Evolutionary conservation across 2,797 vertebrate genomes (phyloP).

Genomic region (Danio aesculapii): DNA sequence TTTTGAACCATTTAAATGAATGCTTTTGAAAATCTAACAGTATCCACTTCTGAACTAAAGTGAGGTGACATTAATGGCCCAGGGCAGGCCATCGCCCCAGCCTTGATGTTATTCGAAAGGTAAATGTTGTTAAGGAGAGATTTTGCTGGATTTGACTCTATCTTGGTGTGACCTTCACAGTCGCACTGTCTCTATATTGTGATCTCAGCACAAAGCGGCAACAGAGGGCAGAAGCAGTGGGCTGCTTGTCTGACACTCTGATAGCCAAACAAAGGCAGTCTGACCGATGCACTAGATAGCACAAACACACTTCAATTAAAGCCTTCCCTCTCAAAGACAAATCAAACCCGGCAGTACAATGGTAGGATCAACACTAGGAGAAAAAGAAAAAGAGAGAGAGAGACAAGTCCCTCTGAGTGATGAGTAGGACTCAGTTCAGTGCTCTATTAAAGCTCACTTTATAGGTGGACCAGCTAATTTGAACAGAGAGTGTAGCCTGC

Average conservation of each 20-base stretch:
- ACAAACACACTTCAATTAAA: slow-evolving; percentile 79
- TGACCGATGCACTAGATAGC: slow-evolving; percentile 78
- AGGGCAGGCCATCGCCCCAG: slow-evolving; percentile 20
- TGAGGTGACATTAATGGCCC: slow-evolving; percentile 20
- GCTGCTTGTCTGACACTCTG: slow-evolving; percentile 76
- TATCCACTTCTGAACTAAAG: slow-evolving; percentile 12
- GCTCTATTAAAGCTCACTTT: slow-evolving; percentile 51
- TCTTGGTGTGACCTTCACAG: slow-evolving; percentile 80
- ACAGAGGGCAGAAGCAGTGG: slow-evolving; percentile 63
- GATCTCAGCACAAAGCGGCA: slow-evolving; percentile 79
- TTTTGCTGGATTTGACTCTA: slow-evolving; percentile 62
- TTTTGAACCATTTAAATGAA: not conserved
- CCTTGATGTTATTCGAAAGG: slow-evolving; percentile 67
- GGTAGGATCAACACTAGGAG: slow-evolving; percentile 68
- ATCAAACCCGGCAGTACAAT: slow-evolving; percentile 77
- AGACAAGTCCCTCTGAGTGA: slow-evolving; percentile 20
- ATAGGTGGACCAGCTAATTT: slow-evolving; percentile 72
- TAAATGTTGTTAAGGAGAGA: slow-evolving; percentile 69
- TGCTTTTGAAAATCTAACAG: slow-evolving; percentile 18
- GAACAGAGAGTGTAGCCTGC: slow-evolving; percentile 65
- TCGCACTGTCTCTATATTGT: slow-evolving; percentile 77
- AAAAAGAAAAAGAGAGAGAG: slow-evolving; percentile 61
- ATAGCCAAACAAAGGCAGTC: slow-evolving; percentile 85
- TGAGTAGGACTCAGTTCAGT: slow-evolving; percentile 42
- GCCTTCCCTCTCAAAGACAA: slow-evolving; percentile 75